Base-by-base conservation (phyloP, 92 coral and sea anemone genomes). In the Porites evermanni region DNA sequence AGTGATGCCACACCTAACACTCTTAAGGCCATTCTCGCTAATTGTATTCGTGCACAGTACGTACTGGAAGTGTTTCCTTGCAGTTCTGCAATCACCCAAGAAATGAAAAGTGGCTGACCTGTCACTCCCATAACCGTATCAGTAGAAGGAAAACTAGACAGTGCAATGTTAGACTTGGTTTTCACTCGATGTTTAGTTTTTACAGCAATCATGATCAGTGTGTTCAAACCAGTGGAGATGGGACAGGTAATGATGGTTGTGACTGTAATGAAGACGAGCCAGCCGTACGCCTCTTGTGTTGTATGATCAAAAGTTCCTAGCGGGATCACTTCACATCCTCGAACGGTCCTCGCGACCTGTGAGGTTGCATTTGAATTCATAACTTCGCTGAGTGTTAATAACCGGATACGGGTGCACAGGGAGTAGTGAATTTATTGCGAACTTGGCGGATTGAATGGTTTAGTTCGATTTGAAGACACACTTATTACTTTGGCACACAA, bases 141-240 rank as follows among this genome's bases (percentile, higher is more conserved):
- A 58, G 70, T 77, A 6, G 47, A 1, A 9, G 79, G 47, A 6
- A 75, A 75, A 16, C 66, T 56, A 24, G 64, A 12, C 11, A 75
- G 67, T 16, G 23, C 50, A 7, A 75, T 52, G 38, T 75, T 75
- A 47, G 47, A 75, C 19, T 52, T 75, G 11, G 79, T 75, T 26
- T 9, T 56, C 21, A 75, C 50, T 11, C 67, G 79, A 6, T 64
- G 17, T 75, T 59, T 56, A 32, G 70, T 77, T 29, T 59, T 16
- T 20, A 77, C 81, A 12, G 70, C 81, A 12, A 77, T 20, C 20
- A 77, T 63, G 14, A 77, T 68, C 26, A 59, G 54, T 7, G 26
- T 11, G 26, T 77, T 77, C 68, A 77, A 18, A 14, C 26, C 14
- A 58, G 29, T 77, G 14, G 17, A 26, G 54, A 77, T 7, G 12